These are phyloP conservation scores for Phrixothrix hirtus DNA, from an alignment of 2,888 invertebrate species.

Conservation along the genomic window DNA sequence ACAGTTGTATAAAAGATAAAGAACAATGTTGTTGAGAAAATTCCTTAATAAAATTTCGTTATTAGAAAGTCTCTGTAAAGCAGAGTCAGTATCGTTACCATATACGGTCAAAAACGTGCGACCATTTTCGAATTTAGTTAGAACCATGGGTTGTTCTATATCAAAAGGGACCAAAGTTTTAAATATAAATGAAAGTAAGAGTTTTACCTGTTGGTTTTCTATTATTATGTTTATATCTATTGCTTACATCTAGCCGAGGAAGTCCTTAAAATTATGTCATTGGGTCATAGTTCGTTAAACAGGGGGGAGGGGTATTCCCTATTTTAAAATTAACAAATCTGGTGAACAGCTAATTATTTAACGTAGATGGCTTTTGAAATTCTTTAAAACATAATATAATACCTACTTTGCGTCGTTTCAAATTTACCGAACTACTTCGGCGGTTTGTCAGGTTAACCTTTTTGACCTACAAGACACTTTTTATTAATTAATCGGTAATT, in stretches of 20 bases:
- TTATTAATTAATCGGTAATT: no score
- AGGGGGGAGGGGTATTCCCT: no score
- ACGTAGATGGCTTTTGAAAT: no score
- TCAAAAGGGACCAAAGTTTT: conserved; percentile 10
- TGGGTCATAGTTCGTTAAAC: not conserved
- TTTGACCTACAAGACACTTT: no score
- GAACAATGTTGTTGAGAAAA: conserved; percentile 10
- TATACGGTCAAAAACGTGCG: not conserved
- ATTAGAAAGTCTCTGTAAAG: conserved; percentile 15
- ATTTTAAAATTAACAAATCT: no score
- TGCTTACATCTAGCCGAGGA: no score
- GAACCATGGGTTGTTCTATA: conserved; percentile 20
- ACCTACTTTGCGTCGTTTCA: no score
- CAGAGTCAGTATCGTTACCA: conserved; percentile 1
- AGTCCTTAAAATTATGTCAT: not conserved
- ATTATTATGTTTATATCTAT: no score
- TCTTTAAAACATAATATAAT: no score
- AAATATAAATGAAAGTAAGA: conserved; percentile 16
- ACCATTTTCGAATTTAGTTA: not conserved
- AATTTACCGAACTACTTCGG: no score
- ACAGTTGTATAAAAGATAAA: not conserved
- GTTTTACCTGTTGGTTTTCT: not conserved
- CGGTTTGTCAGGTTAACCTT: no score
- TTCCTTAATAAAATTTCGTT: conserved; percentile 10
- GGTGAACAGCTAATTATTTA: no score